Percentiles rank a stretch among this genome's conserved stretches.
Evolutionary conservation across 2,797 vertebrate genomes (phyloP).

Genomic region (Anomalospiza imberbis): DNA sequence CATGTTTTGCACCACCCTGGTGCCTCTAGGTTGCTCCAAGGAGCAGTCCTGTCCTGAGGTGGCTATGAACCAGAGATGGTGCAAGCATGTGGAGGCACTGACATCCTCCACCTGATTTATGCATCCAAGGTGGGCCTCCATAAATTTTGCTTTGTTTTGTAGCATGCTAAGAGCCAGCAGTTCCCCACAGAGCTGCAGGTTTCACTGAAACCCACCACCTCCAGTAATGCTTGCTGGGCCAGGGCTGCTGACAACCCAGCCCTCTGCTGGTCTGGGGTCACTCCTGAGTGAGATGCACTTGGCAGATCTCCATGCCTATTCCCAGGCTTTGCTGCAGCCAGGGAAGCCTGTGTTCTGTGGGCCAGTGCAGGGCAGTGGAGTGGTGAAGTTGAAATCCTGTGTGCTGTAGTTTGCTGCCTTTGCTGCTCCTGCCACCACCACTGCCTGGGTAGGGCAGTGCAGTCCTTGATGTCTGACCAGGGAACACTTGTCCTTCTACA

Average conservation of each 20-base stretch:
- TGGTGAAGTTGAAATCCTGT: rapidly evolving
- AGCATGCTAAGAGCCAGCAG: background rate
- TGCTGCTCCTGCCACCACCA: rapidly evolving
- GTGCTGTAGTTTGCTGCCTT: background rate
- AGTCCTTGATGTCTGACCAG: rapidly evolving
- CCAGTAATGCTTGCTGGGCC: background rate
- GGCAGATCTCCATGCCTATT: rapidly evolving
- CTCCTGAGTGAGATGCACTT: background rate
- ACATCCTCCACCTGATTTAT: background rate
- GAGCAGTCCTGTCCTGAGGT: background rate
- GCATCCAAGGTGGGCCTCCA: background rate
- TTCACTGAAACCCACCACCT: background rate
- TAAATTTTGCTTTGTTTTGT: background rate
- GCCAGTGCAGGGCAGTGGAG: background rate
- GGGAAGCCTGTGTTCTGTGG: rapidly evolving
- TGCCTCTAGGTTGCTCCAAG: background rate
- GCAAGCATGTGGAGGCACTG: background rate
- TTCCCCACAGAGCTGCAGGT: background rate
- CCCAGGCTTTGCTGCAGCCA: background rate
- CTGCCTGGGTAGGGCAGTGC: background rate
- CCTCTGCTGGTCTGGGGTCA: background rate
- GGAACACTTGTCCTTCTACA: background rate
- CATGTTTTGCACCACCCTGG: background rate
- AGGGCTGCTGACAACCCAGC: background rate
- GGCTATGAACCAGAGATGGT: background rate